Percentiles rank a stretch among this genome's conserved stretches.
These are phyloP conservation scores for Xestia sexstrigata DNA, from an alignment of 2,888 invertebrate genomes.

Conservation along the genomic window DNA sequence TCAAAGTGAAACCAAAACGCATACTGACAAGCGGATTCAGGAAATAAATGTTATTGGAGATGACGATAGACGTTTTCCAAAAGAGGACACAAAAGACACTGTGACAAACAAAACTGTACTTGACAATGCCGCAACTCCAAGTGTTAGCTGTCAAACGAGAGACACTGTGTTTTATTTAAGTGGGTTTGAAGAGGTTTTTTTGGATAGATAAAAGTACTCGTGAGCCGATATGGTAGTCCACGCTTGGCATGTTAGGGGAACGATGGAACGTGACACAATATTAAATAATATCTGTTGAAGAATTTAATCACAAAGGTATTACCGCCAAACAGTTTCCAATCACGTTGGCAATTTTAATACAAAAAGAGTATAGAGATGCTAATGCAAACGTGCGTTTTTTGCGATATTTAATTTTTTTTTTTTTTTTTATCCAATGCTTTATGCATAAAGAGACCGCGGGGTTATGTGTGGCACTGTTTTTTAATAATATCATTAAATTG, in stretches of 20 bases:
- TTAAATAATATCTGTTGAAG: slow-evolving; percentile 68
- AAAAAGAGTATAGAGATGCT: slow-evolving; percentile 56
- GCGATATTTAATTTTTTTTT: slow-evolving; percentile 31
- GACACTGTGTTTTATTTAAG: slow-evolving; percentile 39
- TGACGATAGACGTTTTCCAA: slow-evolving; percentile 60
- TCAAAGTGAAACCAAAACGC: slow-evolving; percentile 74
- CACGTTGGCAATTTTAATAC: slow-evolving; percentile 70
- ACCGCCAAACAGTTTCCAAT: slow-evolving; percentile 66
- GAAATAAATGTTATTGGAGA: slow-evolving; percentile 63
- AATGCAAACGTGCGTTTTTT: slow-evolving; percentile 64
- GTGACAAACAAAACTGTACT: slow-evolving; percentile 49
- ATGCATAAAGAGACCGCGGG: slow-evolving; percentile 10
- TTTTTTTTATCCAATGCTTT: slow-evolving; percentile 3
- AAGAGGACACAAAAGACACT: slow-evolving; percentile 54
- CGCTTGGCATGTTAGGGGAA: slow-evolving; percentile 67
- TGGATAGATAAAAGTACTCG: slow-evolving; percentile 43
- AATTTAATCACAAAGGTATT: slow-evolving; percentile 72
- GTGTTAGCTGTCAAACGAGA: slow-evolving; percentile 39
- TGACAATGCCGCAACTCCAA: slow-evolving; percentile 36
- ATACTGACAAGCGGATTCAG: slow-evolving; percentile 68
- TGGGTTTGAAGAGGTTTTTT: slow-evolving; percentile 31
- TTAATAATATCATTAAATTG: background rate
- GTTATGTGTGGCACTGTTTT: background rate
- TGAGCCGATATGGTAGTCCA: slow-evolving; percentile 63
- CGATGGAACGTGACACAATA: slow-evolving; percentile 71